Conservation (phyloP, 2,113 vertebrate species). For the Hemichromis elongatus region DNA sequence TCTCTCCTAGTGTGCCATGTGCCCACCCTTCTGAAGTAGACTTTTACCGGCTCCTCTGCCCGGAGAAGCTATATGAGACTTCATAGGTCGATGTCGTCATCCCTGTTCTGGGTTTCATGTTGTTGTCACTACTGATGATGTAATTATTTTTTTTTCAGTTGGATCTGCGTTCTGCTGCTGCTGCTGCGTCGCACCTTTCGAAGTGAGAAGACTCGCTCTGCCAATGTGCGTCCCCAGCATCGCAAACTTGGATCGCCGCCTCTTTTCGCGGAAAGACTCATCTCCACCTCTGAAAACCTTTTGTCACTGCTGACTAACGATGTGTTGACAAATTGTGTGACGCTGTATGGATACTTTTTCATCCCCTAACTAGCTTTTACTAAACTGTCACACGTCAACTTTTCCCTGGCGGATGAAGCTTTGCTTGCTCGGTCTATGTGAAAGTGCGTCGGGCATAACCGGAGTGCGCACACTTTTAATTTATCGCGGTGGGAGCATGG, state of each 20-base stretch:
- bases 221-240: neutral
- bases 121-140: constrained; percentile 49
- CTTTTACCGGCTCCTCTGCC: neutral
- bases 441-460: neutral
- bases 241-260: constrained; percentile 35
- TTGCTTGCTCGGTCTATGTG: neutral
- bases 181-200: constrained; percentile 7
- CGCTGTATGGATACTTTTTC: neutral
- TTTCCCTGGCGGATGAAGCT: neutral
- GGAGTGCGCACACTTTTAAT: neutral
- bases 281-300: neutral
- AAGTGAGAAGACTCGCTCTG: neutral
- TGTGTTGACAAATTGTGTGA: neutral
- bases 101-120: neutral
- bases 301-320: neutral
- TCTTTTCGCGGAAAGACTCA: neutral
- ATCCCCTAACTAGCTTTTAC: neutral
- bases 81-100: neutral
- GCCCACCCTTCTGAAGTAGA: neutral
- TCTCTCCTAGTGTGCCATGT: neutral
- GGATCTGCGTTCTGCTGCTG: neutral
- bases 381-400: constrained; percentile 28
- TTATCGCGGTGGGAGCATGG: neutral
- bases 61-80: neutral
- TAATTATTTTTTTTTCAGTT: constrained; percentile 41